Evolutionary conservation across 2,888 invertebrate species (phyloP).

Genomic region (Heliconius cydno): DNA sequence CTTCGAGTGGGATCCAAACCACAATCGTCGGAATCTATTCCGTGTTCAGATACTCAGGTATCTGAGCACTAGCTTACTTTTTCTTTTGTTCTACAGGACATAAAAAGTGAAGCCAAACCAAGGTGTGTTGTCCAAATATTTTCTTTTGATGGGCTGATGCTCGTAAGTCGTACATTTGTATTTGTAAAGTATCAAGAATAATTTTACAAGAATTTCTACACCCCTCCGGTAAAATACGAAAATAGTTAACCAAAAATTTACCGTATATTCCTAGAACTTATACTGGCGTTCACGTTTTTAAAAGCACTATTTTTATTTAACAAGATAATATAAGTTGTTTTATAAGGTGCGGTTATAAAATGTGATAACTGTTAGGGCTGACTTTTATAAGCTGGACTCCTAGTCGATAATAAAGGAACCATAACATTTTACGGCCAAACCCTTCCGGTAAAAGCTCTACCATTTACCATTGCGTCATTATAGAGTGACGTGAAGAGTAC

Average conservation of each 20-base stretch:
- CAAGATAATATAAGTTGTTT: background rate
- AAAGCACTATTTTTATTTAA: background rate
- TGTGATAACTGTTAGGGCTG: slow-evolving; percentile 1
- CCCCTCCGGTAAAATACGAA: background rate
- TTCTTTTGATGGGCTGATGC: no score
- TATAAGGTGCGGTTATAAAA: slow-evolving; percentile 1
- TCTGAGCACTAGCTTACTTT: no score
- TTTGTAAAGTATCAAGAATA: no score
- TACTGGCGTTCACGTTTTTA: background rate
- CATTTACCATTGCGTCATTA: slow-evolving; percentile 4
- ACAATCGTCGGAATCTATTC: no score
- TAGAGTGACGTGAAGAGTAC: background rate
- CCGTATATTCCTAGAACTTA: background rate
- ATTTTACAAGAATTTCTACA: no score
- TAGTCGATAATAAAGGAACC: slow-evolving; percentile 22
- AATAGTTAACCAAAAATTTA: background rate
- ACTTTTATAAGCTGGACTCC: slow-evolving; percentile 2
- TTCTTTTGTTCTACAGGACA: no score
- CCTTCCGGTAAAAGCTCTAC: slow-evolving; percentile 5
- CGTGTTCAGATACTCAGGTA: no score
- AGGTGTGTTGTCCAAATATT: no score
- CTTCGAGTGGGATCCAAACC: background rate
- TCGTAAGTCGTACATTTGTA: no score
- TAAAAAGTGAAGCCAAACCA: no score
- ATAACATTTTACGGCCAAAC: slow-evolving; percentile 12